A percentile compares a stretch with the other conserved stretches of the same genome.
These are phyloP conservation scores for Diarsia dahlii DNA, from an alignment of 2,888 invertebrate species.

Conservation along the genomic window DNA sequence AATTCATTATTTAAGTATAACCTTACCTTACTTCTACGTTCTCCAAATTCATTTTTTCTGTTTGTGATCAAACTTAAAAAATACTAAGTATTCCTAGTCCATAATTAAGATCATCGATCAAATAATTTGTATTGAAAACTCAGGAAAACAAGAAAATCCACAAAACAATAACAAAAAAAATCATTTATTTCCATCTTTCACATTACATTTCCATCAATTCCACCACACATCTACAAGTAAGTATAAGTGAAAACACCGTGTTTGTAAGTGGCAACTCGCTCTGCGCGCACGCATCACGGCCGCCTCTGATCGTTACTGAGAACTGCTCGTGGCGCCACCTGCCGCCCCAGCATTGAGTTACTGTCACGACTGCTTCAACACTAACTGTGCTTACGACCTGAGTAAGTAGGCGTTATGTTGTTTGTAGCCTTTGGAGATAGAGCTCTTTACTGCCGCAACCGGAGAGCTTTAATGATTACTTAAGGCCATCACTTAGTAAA, in stretches of 20 bases:
- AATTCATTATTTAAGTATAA: no score
- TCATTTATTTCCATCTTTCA: neutral
- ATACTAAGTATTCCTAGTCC: neutral
- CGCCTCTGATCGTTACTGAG: constrained; percentile 45
- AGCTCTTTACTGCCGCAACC: no score
- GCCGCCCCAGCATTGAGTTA: constrained; percentile 33
- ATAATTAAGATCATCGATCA: no score
- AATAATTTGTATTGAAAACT: neutral
- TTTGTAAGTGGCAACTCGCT: constrained; percentile 45
- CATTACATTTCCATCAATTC: neutral
- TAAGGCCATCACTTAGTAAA: no score
- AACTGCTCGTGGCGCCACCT: constrained; percentile 58
- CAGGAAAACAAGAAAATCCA: no score
- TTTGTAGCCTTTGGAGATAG: neutral
- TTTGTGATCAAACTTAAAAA: no score
- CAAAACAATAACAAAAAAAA: neutral
- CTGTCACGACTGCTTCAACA: constrained; percentile 34
- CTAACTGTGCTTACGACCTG: constrained; percentile 19
- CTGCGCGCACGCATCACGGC: constrained; percentile 57
- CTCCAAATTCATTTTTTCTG: no score
- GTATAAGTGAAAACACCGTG: constrained; percentile 47
- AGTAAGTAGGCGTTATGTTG: neutral
- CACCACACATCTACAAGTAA: neutral
- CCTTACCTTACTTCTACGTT: no score
- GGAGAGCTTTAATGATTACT: no score